These are phyloP conservation scores for Heliconius melpomene DNA, from an alignment of 1,140 invertebrate genomes.

Conservation along the genomic window DNA sequence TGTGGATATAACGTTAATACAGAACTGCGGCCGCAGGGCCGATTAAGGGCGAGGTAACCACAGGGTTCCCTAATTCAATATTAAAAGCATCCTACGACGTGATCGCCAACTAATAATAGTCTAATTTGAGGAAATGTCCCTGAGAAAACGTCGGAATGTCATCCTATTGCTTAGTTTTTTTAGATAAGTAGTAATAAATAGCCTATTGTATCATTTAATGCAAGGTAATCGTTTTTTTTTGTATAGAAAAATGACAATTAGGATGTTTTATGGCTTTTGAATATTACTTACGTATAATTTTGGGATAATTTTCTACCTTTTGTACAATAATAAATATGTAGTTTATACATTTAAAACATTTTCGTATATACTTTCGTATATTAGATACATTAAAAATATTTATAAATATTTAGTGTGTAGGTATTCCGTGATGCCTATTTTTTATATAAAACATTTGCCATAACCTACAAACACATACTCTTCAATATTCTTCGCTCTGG, in stretches of 20 bases:
- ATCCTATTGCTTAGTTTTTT: constrained; percentile 68
- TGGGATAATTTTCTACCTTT: background rate
- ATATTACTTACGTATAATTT: background rate
- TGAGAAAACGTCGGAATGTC: constrained; percentile 79
- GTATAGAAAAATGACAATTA: constrained; percentile 3
- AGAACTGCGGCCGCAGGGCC: constrained; percentile 63
- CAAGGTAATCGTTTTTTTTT: constrained; percentile 34
- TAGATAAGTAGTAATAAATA: constrained; percentile 55
- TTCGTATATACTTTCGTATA: background rate
- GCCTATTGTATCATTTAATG: constrained; percentile 47
- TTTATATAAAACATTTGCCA: background rate
- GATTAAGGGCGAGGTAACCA: constrained; percentile 78
- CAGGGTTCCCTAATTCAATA: constrained; percentile 80
- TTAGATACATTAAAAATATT: too few species aligned
- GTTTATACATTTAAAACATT: background rate
- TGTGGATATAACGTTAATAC: constrained; percentile 78
- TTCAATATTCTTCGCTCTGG: too few species aligned
- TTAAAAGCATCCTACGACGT: constrained; percentile 79
- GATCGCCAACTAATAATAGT: constrained; percentile 80
- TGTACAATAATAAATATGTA: background rate
- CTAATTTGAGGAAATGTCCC: constrained; percentile 79
- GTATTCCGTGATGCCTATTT: background rate
- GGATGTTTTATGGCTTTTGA: constrained; percentile 6
- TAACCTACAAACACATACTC: too few species aligned
- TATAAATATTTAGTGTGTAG: too few species aligned